Conservation (phyloP, 2,113 vertebrate genomes). For the Heloderma charlesbogerti region DNA sequence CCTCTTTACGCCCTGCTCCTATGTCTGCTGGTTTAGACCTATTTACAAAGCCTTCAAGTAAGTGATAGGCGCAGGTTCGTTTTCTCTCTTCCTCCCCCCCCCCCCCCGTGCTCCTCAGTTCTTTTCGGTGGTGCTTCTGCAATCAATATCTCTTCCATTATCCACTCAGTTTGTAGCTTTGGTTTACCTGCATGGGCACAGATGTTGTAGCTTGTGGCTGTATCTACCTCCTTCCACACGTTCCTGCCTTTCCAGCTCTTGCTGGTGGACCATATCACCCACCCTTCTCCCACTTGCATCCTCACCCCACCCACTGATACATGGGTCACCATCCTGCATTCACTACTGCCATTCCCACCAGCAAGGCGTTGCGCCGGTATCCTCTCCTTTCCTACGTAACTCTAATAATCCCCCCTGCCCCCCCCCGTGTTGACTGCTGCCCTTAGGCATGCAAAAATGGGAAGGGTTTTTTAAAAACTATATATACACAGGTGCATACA, state of each 20-base stretch:
- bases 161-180: constrained; percentile 26
- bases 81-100: background rate
- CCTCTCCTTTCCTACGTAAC: no score
- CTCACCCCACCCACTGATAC: no score
- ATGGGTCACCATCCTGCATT: background rate
- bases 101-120: fast-evolving
- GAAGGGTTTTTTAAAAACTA: background rate
- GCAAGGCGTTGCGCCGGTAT: background rate
- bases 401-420: no score
- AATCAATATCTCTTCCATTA: background rate
- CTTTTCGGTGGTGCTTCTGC: constrained; percentile 29
- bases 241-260: background rate
- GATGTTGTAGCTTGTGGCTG: background rate
- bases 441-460: background rate
- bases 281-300: no score
- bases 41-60: constrained; percentile 99
- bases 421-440: no score
- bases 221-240: no score
- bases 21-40: constrained; percentile 98
- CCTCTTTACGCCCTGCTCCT: constrained; percentile 99
- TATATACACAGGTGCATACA: no score
- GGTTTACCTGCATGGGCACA: background rate
- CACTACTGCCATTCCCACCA: background rate
- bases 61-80: constrained; percentile 71
- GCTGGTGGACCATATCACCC: background rate